Conservation (phyloP, 2,888 invertebrate species). For the Thecocarcelia acutangulata region DNA sequence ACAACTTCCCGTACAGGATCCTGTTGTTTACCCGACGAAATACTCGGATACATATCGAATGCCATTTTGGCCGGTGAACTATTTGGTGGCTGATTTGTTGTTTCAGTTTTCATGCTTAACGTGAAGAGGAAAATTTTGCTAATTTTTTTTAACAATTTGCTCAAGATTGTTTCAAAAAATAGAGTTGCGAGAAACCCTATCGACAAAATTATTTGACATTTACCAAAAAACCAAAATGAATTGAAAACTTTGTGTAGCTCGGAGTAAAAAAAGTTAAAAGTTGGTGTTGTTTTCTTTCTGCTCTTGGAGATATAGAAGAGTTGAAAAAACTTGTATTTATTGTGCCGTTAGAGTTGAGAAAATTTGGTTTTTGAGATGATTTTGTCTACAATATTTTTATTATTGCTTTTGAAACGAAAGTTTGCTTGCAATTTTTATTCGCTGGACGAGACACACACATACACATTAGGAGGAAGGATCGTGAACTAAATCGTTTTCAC, state of each 20-base stretch:
- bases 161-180: slow-evolving; percentile 5
- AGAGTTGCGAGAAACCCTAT: slow-evolving; percentile 26
- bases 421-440: slow-evolving; percentile 20
- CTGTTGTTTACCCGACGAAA: slow-evolving; percentile 84
- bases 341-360: no score
- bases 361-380: no score
- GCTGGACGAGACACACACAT: slow-evolving; percentile 1
- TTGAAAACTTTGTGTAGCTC: no score
- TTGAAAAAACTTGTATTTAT: no score
- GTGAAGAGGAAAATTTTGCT: slow-evolving; percentile 58
- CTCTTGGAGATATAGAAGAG: no score
- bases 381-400: no score
- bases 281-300: no score
- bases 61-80: slow-evolving; percentile 83
- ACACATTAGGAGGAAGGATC: background rate
- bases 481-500: slow-evolving; percentile 6
- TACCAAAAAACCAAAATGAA: no score
- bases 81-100: slow-evolving; percentile 77
- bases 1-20: slow-evolving; percentile 87
- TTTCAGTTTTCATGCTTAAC: slow-evolving; percentile 78
- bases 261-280: no score
- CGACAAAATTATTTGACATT: background rate
- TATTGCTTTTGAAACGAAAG: background rate
- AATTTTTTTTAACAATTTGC: slow-evolving; percentile 48
- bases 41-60: slow-evolving; percentile 84